A percentile compares a stretch with the other conserved stretches of the same genome.
These are phyloP conservation scores for Neodon shergylaensis DNA, from an alignment of 2,113 vertebrate species.

Conservation along the genomic window DNA sequence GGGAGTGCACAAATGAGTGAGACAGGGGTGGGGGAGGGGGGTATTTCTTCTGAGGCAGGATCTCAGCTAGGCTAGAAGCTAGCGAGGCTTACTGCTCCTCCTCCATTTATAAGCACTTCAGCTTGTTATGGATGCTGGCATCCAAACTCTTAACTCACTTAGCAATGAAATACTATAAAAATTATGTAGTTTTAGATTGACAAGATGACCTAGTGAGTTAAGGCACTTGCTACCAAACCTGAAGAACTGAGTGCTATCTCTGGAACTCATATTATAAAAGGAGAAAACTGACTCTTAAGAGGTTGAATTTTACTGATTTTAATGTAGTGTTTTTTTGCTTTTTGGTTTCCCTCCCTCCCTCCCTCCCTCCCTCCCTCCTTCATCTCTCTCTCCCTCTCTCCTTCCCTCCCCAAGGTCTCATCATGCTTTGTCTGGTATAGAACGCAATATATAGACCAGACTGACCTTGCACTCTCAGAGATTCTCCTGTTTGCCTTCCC, in stretches of 20 bases:
- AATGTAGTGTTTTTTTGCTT: not conserved
- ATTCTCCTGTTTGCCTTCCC: not conserved
- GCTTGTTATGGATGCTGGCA: not conserved
- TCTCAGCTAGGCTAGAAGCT: not conserved
- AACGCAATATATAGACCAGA: not conserved
- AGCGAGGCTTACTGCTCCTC: not conserved
- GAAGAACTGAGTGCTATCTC: not conserved
- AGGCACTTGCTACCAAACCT: not conserved
- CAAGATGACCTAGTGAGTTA: not conserved
- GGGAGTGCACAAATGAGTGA: too few species aligned
- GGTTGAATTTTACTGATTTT: not conserved
- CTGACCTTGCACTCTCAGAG: not conserved
- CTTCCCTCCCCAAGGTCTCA: too few species aligned
- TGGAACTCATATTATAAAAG: not conserved
- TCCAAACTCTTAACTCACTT: not conserved
- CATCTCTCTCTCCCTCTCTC: too few species aligned
- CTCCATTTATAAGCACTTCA: not conserved
- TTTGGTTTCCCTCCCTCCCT: too few species aligned
- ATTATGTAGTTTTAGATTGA: not conserved
- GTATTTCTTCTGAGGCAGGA: not conserved
- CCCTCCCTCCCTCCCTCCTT: too few species aligned
- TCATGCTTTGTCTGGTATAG: not conserved
- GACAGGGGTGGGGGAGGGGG: not conserved
- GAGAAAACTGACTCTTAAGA: not conserved
- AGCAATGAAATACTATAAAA: not conserved